These are phyloP conservation scores for Cydia amplana DNA, from an alignment of 1,140 invertebrate genomes.

Conservation along the genomic window DNA sequence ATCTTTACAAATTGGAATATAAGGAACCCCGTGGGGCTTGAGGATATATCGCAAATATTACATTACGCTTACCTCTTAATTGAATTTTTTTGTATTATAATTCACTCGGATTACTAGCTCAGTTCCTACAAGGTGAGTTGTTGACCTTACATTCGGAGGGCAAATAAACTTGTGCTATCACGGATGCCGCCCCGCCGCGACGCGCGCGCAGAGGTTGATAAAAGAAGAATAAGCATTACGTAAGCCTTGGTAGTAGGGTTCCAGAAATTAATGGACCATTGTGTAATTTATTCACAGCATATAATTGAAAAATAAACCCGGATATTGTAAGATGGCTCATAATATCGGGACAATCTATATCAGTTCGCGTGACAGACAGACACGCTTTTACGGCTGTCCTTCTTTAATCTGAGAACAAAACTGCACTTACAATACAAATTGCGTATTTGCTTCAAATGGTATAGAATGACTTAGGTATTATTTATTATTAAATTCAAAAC, in stretches of 20 bases:
- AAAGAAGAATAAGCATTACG: constrained; percentile 19
- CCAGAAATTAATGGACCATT: not conserved
- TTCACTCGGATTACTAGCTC: constrained; percentile 1
- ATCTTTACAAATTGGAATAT: not conserved
- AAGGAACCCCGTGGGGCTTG: not conserved
- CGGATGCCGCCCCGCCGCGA: not conserved
- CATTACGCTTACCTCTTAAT: constrained; percentile 13
- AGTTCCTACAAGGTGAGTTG: constrained; percentile 15
- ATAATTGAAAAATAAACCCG: too few relatives aligned
- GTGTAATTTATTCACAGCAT: not conserved
- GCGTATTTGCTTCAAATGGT: too few relatives aligned
- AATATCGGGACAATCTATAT: too few relatives aligned
- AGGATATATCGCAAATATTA: not conserved
- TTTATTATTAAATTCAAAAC: not conserved
- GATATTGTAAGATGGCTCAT: too few relatives aligned
- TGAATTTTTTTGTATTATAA: constrained; percentile 21
- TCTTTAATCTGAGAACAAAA: too few relatives aligned
- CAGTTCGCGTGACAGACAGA: too few relatives aligned
- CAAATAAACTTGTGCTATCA: constrained; percentile 28
- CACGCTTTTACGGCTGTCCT: too few relatives aligned
- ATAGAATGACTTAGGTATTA: not conserved
- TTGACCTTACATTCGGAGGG: constrained; percentile 22
- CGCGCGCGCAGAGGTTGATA: constrained; percentile 4
- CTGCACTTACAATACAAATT: too few relatives aligned
- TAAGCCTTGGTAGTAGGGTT: not conserved